Evolutionary conservation across 2,797 vertebrate genomes (phyloP).

Genomic region (Melanotaenia nigrans): DNA sequence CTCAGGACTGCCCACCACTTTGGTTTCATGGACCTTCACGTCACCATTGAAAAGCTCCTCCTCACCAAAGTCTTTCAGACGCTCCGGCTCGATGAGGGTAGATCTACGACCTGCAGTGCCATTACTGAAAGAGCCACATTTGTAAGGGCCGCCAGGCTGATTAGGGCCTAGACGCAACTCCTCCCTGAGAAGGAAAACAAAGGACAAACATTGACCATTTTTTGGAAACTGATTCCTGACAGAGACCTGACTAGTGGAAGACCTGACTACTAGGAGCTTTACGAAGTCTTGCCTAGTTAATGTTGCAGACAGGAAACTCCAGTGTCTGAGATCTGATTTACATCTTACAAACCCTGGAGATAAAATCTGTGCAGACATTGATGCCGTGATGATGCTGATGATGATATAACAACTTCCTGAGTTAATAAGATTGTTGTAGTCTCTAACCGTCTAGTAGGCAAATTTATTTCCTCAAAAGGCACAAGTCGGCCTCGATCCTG

Average conservation of each 20-base stretch:
- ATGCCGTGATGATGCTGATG: background rate
- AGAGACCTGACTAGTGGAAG: background rate
- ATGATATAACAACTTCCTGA: slow-evolving; percentile 1
- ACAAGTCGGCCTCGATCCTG: no score
- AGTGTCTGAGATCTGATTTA: background rate
- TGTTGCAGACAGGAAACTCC: background rate
- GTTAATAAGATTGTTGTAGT: background rate
- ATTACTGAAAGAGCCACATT: slow-evolving; percentile 72
- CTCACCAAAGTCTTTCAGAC: slow-evolving; percentile 91
- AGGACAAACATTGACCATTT: background rate
- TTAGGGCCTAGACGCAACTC: slow-evolving; percentile 76
- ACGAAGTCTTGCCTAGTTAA: background rate
- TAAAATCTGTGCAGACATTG: slow-evolving; percentile 4
- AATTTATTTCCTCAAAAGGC: slow-evolving; percentile 7
- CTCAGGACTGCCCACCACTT: slow-evolving; percentile 72
- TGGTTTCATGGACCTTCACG: slow-evolving; percentile 81
- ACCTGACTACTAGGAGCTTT: background rate
- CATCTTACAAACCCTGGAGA: background rate
- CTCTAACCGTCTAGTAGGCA: background rate
- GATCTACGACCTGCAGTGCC: slow-evolving; percentile 73
- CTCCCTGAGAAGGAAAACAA: slow-evolving; percentile 65
- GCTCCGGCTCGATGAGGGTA: slow-evolving; percentile 87
- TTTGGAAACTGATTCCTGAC: background rate
- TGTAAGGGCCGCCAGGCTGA: slow-evolving; percentile 59
- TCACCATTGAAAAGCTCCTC: slow-evolving; percentile 88